These are phyloP conservation scores for Ctenopoma multispine DNA, from an alignment of 2,797 vertebrate genomes.

Conservation along the genomic window DNA sequence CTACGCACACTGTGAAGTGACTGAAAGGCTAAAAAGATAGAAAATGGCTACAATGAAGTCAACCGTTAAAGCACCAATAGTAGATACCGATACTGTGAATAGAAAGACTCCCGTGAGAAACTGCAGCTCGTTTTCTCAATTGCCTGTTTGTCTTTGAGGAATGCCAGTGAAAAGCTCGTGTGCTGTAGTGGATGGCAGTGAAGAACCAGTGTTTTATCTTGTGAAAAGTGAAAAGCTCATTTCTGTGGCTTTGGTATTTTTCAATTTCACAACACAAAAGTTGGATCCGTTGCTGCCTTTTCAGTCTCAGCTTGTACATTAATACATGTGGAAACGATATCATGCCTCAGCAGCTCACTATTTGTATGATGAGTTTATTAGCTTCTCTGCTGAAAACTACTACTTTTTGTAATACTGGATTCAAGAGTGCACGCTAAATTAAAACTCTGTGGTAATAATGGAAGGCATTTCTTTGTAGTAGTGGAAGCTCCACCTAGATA, in stretches of 20 bases:
- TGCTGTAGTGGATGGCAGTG: background rate
- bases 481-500: constrained; percentile 9
- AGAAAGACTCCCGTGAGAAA: constrained; percentile 23
- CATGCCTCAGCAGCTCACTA: background rate
- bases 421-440: constrained; percentile 8
- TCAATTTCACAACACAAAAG: constrained; percentile 11
- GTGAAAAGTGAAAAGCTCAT: constrained; percentile 9
- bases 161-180: constrained; percentile 14
- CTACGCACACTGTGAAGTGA: constrained; percentile 58
- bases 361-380: constrained; percentile 2
- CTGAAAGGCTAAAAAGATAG: constrained; percentile 44
- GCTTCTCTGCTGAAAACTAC: background rate
- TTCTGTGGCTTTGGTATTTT: constrained; percentile 6
- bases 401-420: background rate
- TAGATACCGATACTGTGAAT: background rate
- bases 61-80: constrained; percentile 10
- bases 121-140: constrained; percentile 37
- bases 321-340: background rate
- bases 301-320: background rate
- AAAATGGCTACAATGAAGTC: constrained; percentile 37
- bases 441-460: constrained; percentile 2
- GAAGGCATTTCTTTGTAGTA: background rate
- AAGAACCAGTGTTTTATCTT: constrained; percentile 19
- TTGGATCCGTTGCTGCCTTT: background rate
- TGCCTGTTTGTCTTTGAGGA: constrained; percentile 46